Evolutionary conservation across 1,140 invertebrate genomes (phyloP).

Genomic region (Diuraphis noxia): DNA sequence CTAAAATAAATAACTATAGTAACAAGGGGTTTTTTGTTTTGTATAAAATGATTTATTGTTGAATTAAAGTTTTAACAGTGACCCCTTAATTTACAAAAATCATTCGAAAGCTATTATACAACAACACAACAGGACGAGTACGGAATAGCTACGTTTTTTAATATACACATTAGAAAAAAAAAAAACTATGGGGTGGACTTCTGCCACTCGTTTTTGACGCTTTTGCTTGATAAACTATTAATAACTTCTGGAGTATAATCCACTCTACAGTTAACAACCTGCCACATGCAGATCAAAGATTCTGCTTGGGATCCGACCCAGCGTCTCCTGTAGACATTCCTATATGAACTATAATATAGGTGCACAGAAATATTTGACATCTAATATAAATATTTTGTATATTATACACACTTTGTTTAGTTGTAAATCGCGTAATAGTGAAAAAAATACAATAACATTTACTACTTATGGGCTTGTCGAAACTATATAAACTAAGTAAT

Average conservation of each 20-base stretch:
- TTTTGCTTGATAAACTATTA: neutral
- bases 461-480: neutral
- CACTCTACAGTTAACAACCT: neutral
- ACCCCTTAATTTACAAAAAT: too few species aligned
- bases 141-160: too few species aligned
- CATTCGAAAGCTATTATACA: too few species aligned
- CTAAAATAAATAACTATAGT: too few species aligned
- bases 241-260: neutral
- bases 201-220: neutral
- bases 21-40: too few species aligned
- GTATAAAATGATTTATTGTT: too few species aligned
- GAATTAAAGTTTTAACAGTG: too few species aligned
- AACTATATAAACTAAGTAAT: neutral
- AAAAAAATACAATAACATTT: neutral
- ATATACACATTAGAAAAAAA: neutral
- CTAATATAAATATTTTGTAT: neutral
- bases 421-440: neutral
- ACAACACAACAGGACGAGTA: neutral
- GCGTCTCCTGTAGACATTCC: accelerated
- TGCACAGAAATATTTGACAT: too few species aligned
- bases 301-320: neutral
- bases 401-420: neutral
- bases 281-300: neutral
- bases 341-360: neutral
- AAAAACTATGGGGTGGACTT: neutral